Evolutionary conservation across 2,797 vertebrate species (phyloP), one percentile per base, ranked within the genome.

Genomic region (Orestias chungarensis): DNA sequence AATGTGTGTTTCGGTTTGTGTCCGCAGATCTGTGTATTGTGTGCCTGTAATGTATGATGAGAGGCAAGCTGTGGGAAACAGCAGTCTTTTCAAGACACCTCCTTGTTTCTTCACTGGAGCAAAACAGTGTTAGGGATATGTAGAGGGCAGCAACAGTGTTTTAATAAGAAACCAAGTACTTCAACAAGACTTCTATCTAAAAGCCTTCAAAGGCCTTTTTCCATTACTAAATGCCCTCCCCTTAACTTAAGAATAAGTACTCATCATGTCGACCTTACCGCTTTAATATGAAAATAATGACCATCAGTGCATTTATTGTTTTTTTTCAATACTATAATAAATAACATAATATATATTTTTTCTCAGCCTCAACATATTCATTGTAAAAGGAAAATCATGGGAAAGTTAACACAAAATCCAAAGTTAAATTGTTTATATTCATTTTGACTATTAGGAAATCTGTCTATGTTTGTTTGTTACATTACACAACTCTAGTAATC

Each of bases 51-150:
- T 70, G 75, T 66, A 73, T 79, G 83, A 80, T 81, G 85, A 87
- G 79, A 79, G 68, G 73, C 83, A 84, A 87, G 79, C 82, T 78
- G 76, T 85, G 76, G 72, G 74, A 83, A 84, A 78, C 80, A 81
- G 79, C 73, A 76, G 83, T 82, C 77, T 78, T 86, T 86, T 89
- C 70, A 50, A 87, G 78, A 76, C 79, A 68, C 79, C 81, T 83
- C 29, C 57, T 54, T 74, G 81, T 84, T 84, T 85, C 74, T 76
- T 85, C 83, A 88, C 75, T 42, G 67, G 83, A 87, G 67, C 82
- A 76, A 54, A 86, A 81, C 84, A 71, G 71, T 70, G 70, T 47
- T 72, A 67, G 76, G 73, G 82, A 81, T 69, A 70, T 42, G 68
- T 62, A 55, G 70, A 70, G 78, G 14, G 29, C 67, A 86, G 73